Percentiles rank a stretch among this genome's conserved stretches.
Conservation (phyloP, 2,797 vertebrate genomes). For the Chiropotes sagulatus region DNA sequence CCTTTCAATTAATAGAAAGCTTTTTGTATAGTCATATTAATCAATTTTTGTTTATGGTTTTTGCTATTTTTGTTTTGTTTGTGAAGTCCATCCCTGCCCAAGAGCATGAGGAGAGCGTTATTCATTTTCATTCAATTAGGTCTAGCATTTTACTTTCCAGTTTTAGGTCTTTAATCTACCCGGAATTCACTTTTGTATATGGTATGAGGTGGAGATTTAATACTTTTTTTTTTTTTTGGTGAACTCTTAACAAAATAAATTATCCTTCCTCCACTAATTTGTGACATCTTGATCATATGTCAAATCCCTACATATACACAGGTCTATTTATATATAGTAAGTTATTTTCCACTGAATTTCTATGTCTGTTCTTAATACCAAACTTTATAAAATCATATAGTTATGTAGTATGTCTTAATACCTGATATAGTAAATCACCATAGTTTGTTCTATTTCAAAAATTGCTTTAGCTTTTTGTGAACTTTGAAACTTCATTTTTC, state of each 20-base stretch:
- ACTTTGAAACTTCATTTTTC: conserved; percentile 2
- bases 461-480: background rate
- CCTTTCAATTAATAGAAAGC: background rate
- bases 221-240: background rate
- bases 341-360: background rate
- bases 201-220: background rate
- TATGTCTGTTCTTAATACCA: background rate
- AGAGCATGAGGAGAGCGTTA: background rate
- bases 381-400: background rate
- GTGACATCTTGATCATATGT: background rate
- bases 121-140: background rate
- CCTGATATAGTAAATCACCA: background rate
- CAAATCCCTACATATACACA: background rate
- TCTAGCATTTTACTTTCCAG: background rate
- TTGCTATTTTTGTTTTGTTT: conserved; percentile 2
- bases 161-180: background rate
- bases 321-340: background rate
- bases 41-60: background rate
- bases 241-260: background rate
- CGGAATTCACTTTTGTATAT: background rate
- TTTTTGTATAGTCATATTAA: background rate
- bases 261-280: background rate
- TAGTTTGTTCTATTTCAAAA: conserved; percentile 23
- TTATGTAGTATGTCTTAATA: background rate
- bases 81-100: background rate